Conservation (phyloP, 2,113 vertebrate genomes). For the Heterochromis multidens region DNA sequence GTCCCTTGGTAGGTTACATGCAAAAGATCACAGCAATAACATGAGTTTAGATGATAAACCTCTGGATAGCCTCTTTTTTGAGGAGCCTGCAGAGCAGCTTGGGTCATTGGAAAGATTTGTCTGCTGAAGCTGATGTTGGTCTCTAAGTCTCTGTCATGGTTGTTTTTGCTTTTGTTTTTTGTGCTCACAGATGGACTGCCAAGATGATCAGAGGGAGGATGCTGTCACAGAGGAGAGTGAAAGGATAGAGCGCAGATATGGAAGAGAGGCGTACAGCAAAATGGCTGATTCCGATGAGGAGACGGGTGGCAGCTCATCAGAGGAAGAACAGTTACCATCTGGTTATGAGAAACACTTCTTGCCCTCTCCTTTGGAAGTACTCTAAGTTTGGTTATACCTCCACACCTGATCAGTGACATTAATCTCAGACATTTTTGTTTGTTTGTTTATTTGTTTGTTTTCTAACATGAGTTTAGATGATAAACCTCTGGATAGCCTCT, state of each 20-base stretch:
- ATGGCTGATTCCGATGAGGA: slow-evolving; percentile 68
- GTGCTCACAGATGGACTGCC: neutral
- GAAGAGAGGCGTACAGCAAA: slow-evolving; percentile 59
- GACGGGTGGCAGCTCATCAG: slow-evolving; percentile 20
- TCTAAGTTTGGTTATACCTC: neutral
- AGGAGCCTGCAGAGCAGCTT: neutral
- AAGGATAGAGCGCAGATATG: neutral
- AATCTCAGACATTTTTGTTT: neutral
- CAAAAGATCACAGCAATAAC: no score
- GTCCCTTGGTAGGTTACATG: no score
- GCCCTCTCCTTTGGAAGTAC: slow-evolving; percentile 57
- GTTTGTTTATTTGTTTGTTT: neutral
- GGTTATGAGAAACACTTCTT: slow-evolving; percentile 75
- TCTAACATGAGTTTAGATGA: neutral
- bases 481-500: neutral
- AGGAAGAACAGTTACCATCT: slow-evolving; percentile 24
- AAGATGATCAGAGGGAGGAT: neutral
- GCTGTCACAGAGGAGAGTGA: neutral
- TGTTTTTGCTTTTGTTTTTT: no score
- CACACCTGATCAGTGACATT: neutral
- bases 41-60: neutral
- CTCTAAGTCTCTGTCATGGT: no score
- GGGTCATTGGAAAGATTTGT: no score
- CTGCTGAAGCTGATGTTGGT: no score
- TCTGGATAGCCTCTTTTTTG: neutral